Conservation (phyloP, 2,888 invertebrate species). For the Megaustenia siamemsis region DNA sequence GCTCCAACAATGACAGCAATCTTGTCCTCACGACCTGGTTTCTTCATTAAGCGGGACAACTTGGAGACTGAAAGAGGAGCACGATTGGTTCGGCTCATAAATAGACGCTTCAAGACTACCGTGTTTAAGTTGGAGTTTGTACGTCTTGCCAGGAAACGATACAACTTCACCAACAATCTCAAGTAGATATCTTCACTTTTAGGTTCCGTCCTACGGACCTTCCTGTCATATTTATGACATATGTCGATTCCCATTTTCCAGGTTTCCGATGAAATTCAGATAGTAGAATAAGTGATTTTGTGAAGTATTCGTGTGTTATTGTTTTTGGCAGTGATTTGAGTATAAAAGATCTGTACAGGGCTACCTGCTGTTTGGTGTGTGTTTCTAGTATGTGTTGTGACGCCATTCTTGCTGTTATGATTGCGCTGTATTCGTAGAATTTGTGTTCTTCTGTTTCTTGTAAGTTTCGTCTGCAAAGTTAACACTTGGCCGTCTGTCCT, state of each 20-base stretch:
- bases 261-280: slow-evolving; percentile 22
- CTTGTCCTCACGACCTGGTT: slow-evolving; percentile 90
- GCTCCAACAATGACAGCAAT: slow-evolving; percentile 96
- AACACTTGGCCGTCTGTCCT: no score
- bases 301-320: no score
- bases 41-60: slow-evolving; percentile 90
- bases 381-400: no score
- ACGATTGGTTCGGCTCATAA: slow-evolving; percentile 97
- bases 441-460: no score
- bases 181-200: slow-evolving; percentile 99
- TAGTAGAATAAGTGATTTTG: no score
- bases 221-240: slow-evolving; percentile 99
- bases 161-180: slow-evolving; percentile 97
- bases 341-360: no score
- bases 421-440: no score
- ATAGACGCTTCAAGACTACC: slow-evolving; percentile 94
- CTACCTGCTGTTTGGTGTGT: no score
- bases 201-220: slow-evolving; percentile 97
- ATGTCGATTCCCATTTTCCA: slow-evolving; percentile 92
- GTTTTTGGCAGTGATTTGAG: no score
- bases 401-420: no score
- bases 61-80: slow-evolving; percentile 96
- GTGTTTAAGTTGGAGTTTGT: slow-evolving; percentile 97
- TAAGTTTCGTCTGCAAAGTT: no score
- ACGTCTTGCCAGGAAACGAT: slow-evolving; percentile 97